Evolutionary conservation across 2,888 invertebrate genomes (phyloP).

Genomic region (Pterobdella sp.): DNA sequence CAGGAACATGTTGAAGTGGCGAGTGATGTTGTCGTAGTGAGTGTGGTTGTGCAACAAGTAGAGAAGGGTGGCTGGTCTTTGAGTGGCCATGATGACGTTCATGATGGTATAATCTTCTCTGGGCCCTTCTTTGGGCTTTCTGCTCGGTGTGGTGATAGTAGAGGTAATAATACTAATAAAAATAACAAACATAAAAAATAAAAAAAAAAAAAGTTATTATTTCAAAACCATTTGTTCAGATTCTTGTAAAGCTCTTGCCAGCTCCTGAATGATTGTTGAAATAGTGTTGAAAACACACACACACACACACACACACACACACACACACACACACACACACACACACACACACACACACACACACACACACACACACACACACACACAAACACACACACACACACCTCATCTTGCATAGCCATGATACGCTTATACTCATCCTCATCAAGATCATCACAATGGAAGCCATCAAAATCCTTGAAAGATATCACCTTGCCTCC

Average conservation of each 20-base stretch:
- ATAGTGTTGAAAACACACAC: constrained; percentile 4
- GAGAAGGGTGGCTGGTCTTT: background rate
- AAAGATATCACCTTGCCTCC: constrained; percentile 17
- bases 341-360: constrained; percentile 23
- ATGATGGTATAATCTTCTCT: background rate
- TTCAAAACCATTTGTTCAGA: background rate
- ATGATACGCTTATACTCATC: background rate
- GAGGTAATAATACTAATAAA: background rate
- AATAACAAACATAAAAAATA: background rate
- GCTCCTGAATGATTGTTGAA: background rate
- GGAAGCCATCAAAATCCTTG: constrained; percentile 13
- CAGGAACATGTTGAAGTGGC: background rate
- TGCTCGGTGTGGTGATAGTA: background rate
- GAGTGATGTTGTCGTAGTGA: background rate
- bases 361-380: constrained; percentile 23
- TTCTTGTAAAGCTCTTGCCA: background rate
- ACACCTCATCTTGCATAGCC: background rate
- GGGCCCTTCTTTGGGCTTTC: background rate
- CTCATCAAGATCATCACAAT: background rate
- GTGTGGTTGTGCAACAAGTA: background rate
- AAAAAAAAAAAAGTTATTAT: background rate
- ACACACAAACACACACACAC: constrained; percentile 14
- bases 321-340: constrained; percentile 25
- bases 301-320: constrained; percentile 25
- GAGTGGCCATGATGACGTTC: constrained; percentile 2